These are phyloP conservation scores for Taurulus bubalis DNA, from an alignment of 2,113 vertebrate genomes.

Conservation along the genomic window DNA sequence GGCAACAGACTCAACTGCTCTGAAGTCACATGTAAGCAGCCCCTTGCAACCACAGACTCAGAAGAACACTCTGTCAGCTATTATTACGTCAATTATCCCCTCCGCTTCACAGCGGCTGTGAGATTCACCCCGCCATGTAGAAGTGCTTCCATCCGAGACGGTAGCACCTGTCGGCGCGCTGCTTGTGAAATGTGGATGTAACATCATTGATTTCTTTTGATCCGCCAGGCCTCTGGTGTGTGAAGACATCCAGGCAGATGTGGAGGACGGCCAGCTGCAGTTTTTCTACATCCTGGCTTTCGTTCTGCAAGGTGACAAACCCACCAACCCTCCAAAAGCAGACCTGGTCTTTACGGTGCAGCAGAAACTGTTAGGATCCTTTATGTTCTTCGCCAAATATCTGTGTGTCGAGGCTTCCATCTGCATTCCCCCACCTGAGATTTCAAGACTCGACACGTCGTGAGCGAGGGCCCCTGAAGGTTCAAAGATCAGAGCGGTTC, in stretches of 20 bases:
- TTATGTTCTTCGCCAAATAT: not conserved
- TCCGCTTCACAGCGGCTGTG: conserved; percentile 24
- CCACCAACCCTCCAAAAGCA: no score
- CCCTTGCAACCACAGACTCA: conserved; percentile 45
- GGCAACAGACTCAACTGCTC: not conserved
- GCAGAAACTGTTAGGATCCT: not conserved
- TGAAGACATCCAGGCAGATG: conserved; percentile 74
- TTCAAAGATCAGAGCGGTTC: not conserved
- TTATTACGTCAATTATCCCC: conserved; percentile 54
- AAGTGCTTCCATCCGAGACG: conserved; percentile 37
- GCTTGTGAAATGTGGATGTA: not conserved
- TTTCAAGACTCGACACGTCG: conserved; percentile 15
- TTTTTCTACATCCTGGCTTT: conserved; percentile 90
- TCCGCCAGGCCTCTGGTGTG: conserved; percentile 79
- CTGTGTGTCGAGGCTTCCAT: not conserved
- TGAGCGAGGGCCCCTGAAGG: not conserved
- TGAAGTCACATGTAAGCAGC: conserved; percentile 15
- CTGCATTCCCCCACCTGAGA: not conserved
- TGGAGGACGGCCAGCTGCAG: conserved; percentile 80
- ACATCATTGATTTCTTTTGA: not conserved
- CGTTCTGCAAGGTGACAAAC: conserved; percentile 84
- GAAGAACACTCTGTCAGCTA: no score
- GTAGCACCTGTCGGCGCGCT: conserved; percentile 40
- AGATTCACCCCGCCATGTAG: conserved; percentile 5
- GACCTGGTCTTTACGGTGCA: not conserved